These are phyloP conservation scores for Enteromius anoplus DNA, from an alignment of 2,797 vertebrate species.

Conservation along the genomic window DNA sequence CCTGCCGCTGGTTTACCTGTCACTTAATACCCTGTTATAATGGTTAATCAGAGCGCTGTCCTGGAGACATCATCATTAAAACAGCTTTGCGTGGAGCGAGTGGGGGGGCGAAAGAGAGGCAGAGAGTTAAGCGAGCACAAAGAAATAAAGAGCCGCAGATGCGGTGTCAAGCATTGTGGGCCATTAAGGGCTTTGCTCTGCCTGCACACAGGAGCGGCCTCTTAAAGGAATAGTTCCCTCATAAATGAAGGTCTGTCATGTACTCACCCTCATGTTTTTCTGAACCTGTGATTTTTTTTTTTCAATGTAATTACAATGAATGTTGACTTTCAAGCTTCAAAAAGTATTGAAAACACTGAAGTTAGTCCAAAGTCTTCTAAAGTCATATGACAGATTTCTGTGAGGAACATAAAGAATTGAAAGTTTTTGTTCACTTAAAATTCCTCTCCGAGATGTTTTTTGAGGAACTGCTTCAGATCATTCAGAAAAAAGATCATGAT, in stretches of 20 bases:
- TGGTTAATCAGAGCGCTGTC: constrained; percentile 47
- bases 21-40: constrained; percentile 61
- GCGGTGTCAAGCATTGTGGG: constrained; percentile 16
- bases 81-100: constrained; percentile 4
- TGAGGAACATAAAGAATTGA: neutral
- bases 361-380: neutral
- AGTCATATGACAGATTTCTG: neutral
- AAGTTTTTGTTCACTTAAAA: neutral
- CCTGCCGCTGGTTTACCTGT: constrained; percentile 74
- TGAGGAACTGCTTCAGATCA: neutral
- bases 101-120: neutral
- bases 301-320: neutral
- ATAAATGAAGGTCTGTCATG: neutral
- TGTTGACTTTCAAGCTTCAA: neutral
- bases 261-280: neutral
- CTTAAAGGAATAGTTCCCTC: neutral
- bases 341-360: neutral
- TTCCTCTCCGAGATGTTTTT: neutral
- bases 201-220: constrained; percentile 49
- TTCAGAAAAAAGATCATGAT: neutral
- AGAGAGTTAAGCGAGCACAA: constrained; percentile 47
- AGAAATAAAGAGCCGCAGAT: constrained; percentile 29
- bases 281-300: neutral
- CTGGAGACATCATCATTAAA: constrained; percentile 54
- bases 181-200: constrained; percentile 9